These are phyloP conservation scores for Sphenodon punctatus DNA, from an alignment of 2,797 vertebrate genomes.

Conservation along the genomic window DNA sequence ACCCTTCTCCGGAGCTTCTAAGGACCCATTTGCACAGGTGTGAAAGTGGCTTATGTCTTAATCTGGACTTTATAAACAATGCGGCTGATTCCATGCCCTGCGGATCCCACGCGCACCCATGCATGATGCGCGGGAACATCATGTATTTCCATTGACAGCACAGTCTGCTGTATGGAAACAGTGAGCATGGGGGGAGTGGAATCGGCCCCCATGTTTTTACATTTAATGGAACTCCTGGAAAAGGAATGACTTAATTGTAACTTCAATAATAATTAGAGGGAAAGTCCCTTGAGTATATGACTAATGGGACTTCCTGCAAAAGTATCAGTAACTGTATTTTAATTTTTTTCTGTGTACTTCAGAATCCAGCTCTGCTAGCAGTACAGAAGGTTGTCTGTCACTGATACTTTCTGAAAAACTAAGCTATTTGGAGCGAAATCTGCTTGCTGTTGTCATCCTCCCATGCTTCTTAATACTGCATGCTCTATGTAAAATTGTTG, in stretches of 20 bases:
- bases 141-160: too few species aligned
- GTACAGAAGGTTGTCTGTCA: background rate
- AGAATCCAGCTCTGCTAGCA: background rate
- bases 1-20: too few species aligned
- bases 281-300: background rate
- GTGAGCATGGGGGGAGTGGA: too few species aligned
- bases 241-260: background rate
- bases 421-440: background rate
- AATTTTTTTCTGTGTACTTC: constrained; percentile 3
- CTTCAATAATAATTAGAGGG: background rate
- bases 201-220: background rate
- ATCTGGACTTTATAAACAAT: too few species aligned
- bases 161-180: too few species aligned
- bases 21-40: too few species aligned
- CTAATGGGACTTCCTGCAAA: background rate
- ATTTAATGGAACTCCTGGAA: background rate
- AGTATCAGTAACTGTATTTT: background rate
- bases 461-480: constrained; percentile 51
- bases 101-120: too few species aligned
- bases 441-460: constrained; percentile 52
- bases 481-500: background rate
- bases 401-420: background rate
- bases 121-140: too few species aligned
- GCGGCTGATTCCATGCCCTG: too few species aligned
- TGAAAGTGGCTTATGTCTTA: too few species aligned